phyloP scores from a whole-genome alignment of 2,888 invertebrate species.

The Mythimna albipuncta region DNA sequence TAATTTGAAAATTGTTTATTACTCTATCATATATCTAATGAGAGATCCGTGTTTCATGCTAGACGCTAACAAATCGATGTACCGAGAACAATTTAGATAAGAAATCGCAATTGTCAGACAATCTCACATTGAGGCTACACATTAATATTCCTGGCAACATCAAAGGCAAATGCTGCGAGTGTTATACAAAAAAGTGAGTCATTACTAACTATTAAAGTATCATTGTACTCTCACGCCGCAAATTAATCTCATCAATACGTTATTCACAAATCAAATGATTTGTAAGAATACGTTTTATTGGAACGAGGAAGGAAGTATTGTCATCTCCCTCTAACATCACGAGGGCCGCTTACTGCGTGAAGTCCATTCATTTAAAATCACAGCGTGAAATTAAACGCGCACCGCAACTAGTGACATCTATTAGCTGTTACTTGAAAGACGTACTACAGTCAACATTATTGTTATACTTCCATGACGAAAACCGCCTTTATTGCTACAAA shows the following conservation, averaged over 20 bases:
- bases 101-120: conserved; percentile 54
- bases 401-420: conserved; percentile 70
- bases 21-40: conserved; percentile 32
- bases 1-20: conserved; percentile 47
- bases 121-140: conserved; percentile 42
- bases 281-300: conserved; percentile 62
- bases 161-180: conserved; percentile 46
- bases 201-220: conserved; percentile 68
- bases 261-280: conserved; percentile 62
- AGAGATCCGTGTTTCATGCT: conserved; percentile 34
- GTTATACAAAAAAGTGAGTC: conserved; percentile 67
- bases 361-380: conserved; percentile 67
- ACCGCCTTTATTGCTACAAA: not conserved
- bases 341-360: conserved; percentile 55
- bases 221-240: conserved; percentile 69
- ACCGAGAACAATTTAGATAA: conserved; percentile 62
- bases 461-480: conserved; percentile 6
- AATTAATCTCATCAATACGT: conserved; percentile 71
- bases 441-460: not conserved
- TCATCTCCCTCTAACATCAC: conserved; percentile 64
- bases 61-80: conserved; percentile 55
- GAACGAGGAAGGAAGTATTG: conserved; percentile 64
- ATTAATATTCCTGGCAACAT: conserved; percentile 58
- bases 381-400: conserved; percentile 67
- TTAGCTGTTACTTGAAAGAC: conserved; percentile 68